Evolutionary conservation across 2,888 invertebrate species (phyloP).

Genomic region (Danaus chrysippus): DNA sequence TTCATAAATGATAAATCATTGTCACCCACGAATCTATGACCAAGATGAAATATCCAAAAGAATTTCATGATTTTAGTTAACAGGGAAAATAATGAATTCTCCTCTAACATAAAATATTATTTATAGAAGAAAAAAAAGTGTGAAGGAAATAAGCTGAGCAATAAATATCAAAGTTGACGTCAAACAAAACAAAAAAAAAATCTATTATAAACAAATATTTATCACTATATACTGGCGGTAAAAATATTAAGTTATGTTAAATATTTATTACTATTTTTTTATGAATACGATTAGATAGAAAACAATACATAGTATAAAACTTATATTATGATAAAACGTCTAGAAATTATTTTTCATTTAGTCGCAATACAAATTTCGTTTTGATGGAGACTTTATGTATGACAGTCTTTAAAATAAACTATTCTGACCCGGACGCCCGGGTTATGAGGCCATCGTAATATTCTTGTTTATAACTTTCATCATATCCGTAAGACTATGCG

Average conservation of each 20-base stretch:
- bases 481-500: constrained; percentile 8
- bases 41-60: constrained; percentile 17
- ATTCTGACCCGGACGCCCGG: constrained; percentile 4
- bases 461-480: constrained; percentile 14
- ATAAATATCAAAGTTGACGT: background rate
- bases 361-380: background rate
- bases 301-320: too few species aligned
- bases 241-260: too few species aligned
- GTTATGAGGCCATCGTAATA: constrained; percentile 6
- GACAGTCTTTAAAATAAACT: constrained; percentile 8
- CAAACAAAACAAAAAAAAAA: background rate
- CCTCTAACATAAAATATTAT: constrained; percentile 1
- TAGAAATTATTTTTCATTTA: background rate
- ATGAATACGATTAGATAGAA: too few species aligned
- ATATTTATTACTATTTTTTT: too few species aligned
- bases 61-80: constrained; percentile 18
- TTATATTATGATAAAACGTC: background rate
- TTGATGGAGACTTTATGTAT: constrained; percentile 1
- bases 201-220: background rate
- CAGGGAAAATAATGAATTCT: constrained; percentile 1
- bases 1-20: constrained; percentile 52
- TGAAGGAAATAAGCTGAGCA: background rate
- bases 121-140: background rate
- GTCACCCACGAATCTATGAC: constrained; percentile 33
- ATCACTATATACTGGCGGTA: too few species aligned